Evolutionary conservation across 2,888 invertebrate species (phyloP), one percentile per base, ranked within the genome.

Genomic region (Dasypolia templi): DNA sequence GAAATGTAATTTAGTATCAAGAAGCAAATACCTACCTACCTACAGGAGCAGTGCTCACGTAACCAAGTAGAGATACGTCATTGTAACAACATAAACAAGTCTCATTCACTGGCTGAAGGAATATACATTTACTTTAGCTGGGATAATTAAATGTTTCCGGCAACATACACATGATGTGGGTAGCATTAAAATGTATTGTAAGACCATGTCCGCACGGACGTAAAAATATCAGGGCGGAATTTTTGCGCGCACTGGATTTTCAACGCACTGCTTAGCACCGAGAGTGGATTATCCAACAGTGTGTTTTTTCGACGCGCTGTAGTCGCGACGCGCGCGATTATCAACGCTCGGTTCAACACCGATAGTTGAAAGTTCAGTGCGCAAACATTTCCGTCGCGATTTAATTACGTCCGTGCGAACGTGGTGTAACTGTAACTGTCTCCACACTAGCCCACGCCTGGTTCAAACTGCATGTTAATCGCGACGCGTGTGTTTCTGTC

Each of bases 101-200:
- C 56, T 55, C n/a, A 29, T 65, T 66, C 32, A 19, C 42, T 53
- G 46, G 59, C 63, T 26, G 42, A 69, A 56, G 39, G 51, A 49
- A 56, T 63, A 61, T 29, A 63, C 44, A 65, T 82, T 68, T 72
- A 65, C 73, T 44, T 67, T 49, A 77, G 35, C 22, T 32, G 53
- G 46, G 56, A 58, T 55, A 59, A 68, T 65, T 64, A 62, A 44
- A 58, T 77, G 77, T 66, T 74, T 81, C 77, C 83, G 82, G 77
- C 59, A 69, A 75, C 58, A 58, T 65, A 56, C n/a, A 59, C 58
- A 35, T 59, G 12, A 42, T 72, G 69, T 77, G 66, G 72, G 72
- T 62, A 67, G 59, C 67, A 74, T 77, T 75, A 72, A 72, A 64
- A 58, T 67, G 39, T 58, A 72, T 66, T 77, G 69, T n/a, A n/a